phyloP scores from a whole-genome alignment of 2,113 vertebrate genomes.

The Serinus canaria region DNA sequence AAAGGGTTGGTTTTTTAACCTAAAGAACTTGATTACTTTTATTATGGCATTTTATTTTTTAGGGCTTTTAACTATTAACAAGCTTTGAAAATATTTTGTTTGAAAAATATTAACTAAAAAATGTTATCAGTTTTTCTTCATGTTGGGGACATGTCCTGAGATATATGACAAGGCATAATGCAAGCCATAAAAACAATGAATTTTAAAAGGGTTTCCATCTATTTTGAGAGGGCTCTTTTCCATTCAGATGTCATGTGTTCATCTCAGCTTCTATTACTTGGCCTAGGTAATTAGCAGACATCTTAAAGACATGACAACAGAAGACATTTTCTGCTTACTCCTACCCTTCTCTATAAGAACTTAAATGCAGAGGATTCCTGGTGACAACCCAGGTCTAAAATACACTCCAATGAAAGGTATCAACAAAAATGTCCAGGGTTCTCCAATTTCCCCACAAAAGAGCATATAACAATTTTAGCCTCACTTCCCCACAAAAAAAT shows the following conservation, averaged over 20 bases:
- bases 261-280: not conserved
- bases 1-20: not conserved
- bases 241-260: not conserved
- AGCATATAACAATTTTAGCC: not conserved
- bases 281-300: not conserved
- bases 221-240: not conserved
- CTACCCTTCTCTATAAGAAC: rapidly evolving
- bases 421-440: not conserved
- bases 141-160: not conserved
- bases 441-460: not conserved
- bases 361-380: not conserved
- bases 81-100: not conserved
- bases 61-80: not conserved
- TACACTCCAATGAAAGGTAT: not conserved
- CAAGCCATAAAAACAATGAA: not conserved
- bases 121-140: not conserved
- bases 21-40: not conserved
- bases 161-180: not conserved
- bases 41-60: not conserved
- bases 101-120: not conserved
- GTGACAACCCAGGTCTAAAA: not conserved
- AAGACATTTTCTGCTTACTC: not conserved
- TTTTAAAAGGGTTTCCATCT: not conserved
- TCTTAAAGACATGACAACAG: not conserved
- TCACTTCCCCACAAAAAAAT: not conserved